A percentile compares a stretch with the other conserved stretches of the same genome.
Evolutionary conservation across 2,113 vertebrate species (phyloP).

Genomic region (Hippoglossus stenolepis): DNA sequence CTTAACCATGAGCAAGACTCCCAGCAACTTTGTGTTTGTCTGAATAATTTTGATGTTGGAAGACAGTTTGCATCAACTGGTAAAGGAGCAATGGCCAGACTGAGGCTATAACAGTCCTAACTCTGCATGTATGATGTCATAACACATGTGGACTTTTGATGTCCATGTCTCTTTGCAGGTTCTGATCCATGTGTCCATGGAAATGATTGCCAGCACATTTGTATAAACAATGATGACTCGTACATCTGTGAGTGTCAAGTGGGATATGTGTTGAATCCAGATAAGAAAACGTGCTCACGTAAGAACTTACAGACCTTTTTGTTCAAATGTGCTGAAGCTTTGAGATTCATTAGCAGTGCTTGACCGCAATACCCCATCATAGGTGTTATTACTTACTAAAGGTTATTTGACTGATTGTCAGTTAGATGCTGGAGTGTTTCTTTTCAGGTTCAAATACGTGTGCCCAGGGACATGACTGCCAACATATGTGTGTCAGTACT

Average conservation of each 20-base stretch:
- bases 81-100: too few species aligned
- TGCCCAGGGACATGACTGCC: slow-evolving; percentile 35
- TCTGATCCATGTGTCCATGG: slow-evolving; percentile 69
- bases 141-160: too few species aligned
- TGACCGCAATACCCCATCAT: neutral
- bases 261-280: slow-evolving; percentile 79
- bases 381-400: neutral
- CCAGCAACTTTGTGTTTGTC: too few species aligned
- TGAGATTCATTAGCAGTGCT: neutral
- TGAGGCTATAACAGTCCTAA: too few species aligned
- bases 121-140: too few species aligned
- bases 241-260: slow-evolving; percentile 77
- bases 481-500: too few species aligned
- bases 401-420: neutral
- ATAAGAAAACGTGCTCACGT: slow-evolving; percentile 76
- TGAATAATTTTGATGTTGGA: too few species aligned
- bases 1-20: too few species aligned
- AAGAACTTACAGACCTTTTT: neutral
- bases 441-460: neutral
- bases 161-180: slow-evolving; percentile 58
- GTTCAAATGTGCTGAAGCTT: neutral
- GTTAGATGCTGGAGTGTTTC: slow-evolving; percentile 6
- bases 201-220: slow-evolving; percentile 82
- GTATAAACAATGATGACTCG: slow-evolving; percentile 62
- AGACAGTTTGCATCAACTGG: too few species aligned